Evolutionary conservation across 2,888 invertebrate genomes (phyloP).

Genomic region (Plebejus anna): DNA sequence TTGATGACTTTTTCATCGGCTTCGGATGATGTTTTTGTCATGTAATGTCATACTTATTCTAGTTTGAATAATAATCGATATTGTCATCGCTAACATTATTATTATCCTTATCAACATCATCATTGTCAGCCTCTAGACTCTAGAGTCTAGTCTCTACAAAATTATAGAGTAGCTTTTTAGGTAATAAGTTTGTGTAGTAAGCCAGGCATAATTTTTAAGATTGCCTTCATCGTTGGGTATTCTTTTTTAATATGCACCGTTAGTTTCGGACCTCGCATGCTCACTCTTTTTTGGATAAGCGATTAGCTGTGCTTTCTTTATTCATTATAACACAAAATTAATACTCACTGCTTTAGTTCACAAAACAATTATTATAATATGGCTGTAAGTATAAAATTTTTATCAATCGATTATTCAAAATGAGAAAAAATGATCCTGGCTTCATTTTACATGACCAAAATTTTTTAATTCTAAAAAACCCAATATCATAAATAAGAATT

Average conservation of each 20-base stretch:
- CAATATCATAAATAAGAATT: not conserved
- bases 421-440: not conserved
- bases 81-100: not conserved
- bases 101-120: not conserved
- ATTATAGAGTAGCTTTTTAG: not conserved
- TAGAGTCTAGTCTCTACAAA: not conserved
- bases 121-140: not conserved
- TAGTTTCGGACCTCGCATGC: not conserved
- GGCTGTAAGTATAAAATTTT: not conserved
- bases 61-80: not conserved
- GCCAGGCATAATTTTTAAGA: not conserved
- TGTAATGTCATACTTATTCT: not conserved
- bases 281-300: not conserved
- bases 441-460: not conserved
- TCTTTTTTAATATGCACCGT: not conserved
- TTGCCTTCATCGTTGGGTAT: not conserved
- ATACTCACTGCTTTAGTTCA: not conserved
- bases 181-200: not conserved
- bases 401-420: not conserved
- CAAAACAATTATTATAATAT: not conserved
- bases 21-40: not conserved
- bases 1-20: conserved; percentile 29
- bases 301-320: not conserved
- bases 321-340: not conserved
- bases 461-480: not conserved